phyloP scores from a whole-genome alignment of 2,888 invertebrate species.

The Ethmia dodecea region DNA sequence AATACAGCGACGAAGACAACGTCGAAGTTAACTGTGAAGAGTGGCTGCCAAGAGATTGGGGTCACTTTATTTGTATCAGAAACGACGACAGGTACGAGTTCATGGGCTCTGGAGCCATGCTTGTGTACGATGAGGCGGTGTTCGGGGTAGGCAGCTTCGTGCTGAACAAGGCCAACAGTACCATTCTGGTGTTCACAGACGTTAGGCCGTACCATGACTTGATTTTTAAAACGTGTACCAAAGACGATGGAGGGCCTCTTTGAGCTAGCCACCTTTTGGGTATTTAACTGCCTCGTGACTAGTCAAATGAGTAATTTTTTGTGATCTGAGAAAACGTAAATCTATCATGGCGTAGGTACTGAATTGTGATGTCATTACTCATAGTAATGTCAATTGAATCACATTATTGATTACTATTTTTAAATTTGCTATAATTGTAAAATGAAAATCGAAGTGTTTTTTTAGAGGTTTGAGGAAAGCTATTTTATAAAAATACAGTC shows the following conservation, averaged over 20 bases:
- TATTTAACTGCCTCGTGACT: no score
- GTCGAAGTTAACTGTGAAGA: conserved; percentile 11
- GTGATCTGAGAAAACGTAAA: no score
- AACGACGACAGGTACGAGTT: conserved; percentile 8
- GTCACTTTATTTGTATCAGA: conserved; percentile 10
- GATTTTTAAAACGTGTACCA: neutral
- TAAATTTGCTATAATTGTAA: no score
- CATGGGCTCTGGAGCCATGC: conserved; percentile 9
- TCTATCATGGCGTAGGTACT: no score
- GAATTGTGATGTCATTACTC: no score
- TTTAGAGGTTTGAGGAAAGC: no score
- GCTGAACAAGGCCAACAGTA: conserved; percentile 8
- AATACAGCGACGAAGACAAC: neutral
- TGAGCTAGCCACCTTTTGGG: no score
- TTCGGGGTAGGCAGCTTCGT: conserved; percentile 14
- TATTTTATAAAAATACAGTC: no score
- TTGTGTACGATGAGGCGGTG: conserved; percentile 1
- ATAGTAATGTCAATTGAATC: no score
- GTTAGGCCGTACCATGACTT: neutral
- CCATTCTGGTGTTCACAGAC: conserved; percentile 14
- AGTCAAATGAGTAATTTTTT: no score
- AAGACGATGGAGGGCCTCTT: neutral
- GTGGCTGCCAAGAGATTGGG: conserved; percentile 15
- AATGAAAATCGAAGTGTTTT: no score
- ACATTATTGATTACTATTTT: no score